Evolutionary conservation across 2,888 invertebrate species (phyloP).

Genomic region (Polyploca ridens): DNA sequence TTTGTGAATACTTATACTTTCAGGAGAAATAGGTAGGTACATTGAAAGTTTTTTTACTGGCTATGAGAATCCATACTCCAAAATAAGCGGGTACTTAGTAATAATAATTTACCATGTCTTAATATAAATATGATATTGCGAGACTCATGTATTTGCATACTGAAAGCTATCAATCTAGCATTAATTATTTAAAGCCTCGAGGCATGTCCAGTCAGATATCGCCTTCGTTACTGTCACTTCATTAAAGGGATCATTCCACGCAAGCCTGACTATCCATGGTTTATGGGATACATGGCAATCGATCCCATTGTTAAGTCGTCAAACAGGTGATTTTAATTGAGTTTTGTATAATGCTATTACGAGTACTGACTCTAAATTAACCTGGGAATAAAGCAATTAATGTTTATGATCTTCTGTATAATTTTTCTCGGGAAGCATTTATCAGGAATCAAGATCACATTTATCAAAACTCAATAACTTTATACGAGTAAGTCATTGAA

Average conservation of each 20-base stretch:
- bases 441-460: neutral
- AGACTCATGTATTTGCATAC: neutral
- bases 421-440: constrained; percentile 6
- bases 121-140: neutral
- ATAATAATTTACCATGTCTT: constrained; percentile 23
- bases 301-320: constrained; percentile 60
- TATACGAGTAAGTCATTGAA: neutral
- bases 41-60: no score
- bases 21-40: constrained; percentile 1
- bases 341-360: constrained; percentile 42
- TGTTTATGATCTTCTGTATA: constrained; percentile 27
- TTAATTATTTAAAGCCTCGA: constrained; percentile 11
- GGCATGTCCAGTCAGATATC: constrained; percentile 21
- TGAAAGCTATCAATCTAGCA: neutral
- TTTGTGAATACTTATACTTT: no score
- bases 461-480: neutral
- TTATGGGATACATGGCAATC: constrained; percentile 56
- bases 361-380: constrained; percentile 37
- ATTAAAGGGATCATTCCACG: constrained; percentile 66
- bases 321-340: constrained; percentile 61
- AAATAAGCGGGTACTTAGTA: constrained; percentile 3
- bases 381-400: constrained; percentile 36
- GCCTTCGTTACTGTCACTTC: constrained; percentile 55
- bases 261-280: constrained; percentile 47
- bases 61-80: no score